Evolutionary conservation across 2,797 vertebrate genomes (phyloP).

Genomic region (Iguana delicatissima): DNA sequence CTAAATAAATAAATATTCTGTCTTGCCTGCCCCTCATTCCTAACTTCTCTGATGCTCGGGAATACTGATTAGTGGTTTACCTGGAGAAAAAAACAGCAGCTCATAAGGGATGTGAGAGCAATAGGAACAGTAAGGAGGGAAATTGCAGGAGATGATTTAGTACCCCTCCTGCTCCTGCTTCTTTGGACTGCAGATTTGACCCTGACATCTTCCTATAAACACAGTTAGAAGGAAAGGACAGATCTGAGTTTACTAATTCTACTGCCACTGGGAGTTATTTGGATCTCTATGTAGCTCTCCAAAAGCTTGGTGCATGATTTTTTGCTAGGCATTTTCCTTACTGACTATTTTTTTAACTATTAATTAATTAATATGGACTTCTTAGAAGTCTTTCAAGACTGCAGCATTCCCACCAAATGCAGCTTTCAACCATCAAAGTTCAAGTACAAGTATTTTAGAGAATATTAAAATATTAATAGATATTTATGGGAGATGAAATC

Average conservation of each 20-base stretch:
- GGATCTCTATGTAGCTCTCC: neutral
- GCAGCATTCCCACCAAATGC: neutral
- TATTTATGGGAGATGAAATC: constrained; percentile 45
- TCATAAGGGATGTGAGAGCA: too few relatives aligned
- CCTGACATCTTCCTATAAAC: too few relatives aligned
- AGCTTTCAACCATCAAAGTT: constrained; percentile 5
- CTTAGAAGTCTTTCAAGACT: neutral
- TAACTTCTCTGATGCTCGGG: too few relatives aligned
- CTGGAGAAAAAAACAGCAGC: too few relatives aligned
- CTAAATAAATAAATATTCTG: too few relatives aligned
- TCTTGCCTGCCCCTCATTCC: too few relatives aligned
- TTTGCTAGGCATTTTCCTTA: neutral
- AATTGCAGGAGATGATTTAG: too few relatives aligned
- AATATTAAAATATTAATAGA: constrained; percentile 44
- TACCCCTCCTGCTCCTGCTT: too few relatives aligned
- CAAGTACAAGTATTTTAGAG: neutral
- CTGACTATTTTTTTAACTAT: neutral
- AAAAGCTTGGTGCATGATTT: neutral
- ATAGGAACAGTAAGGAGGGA: too few relatives aligned
- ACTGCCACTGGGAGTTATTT: neutral
- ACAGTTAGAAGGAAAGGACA: neutral
- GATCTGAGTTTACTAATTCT: neutral
- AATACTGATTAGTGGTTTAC: too few relatives aligned
- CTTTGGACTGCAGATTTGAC: too few relatives aligned
- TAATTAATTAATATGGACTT: neutral